These are phyloP conservation scores for Tragelaphus imberbis DNA, from an alignment of 2,113 vertebrate genomes.

Conservation along the genomic window DNA sequence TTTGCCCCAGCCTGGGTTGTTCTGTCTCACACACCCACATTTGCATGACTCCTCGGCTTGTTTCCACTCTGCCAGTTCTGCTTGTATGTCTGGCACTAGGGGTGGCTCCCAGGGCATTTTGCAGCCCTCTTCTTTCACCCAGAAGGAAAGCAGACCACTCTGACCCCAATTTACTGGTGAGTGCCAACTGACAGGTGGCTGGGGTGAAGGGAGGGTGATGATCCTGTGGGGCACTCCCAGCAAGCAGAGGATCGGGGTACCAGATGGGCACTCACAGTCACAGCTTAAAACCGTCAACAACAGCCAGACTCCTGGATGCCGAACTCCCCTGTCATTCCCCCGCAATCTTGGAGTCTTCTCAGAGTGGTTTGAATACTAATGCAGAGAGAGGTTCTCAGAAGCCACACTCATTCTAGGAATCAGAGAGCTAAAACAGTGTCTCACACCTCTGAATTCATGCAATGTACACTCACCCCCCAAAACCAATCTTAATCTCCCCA, in stretches of 20 bases:
- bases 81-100: slow-evolving; percentile 67
- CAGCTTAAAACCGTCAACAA: slow-evolving; percentile 49
- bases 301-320: slow-evolving; percentile 52
- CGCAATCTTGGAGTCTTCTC: slow-evolving; percentile 59
- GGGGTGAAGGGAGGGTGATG: slow-evolving; percentile 26
- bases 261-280: slow-evolving; percentile 41
- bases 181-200: slow-evolving; percentile 66
- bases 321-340: slow-evolving; percentile 50
- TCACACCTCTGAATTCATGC: not conserved
- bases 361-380: slow-evolving; percentile 55
- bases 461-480: not conserved
- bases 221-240: not conserved
- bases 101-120: slow-evolving; percentile 59
- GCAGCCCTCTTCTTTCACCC: slow-evolving; percentile 53
- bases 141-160: slow-evolving; percentile 55
- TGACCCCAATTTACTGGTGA: not conserved
- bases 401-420: not conserved
- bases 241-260: slow-evolving; percentile 10
- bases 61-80: slow-evolving; percentile 69
- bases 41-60: slow-evolving; percentile 35
- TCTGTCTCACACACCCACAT: slow-evolving; percentile 31
- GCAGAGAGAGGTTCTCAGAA: slow-evolving; percentile 34
- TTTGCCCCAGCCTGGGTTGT: slow-evolving; percentile 2
- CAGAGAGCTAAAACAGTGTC: not conserved
- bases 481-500: not conserved